A percentile compares a stretch with the other conserved stretches of the same genome.
Conservation (phyloP, 1,140 invertebrate genomes). For the Halictus rubicundus region DNA sequence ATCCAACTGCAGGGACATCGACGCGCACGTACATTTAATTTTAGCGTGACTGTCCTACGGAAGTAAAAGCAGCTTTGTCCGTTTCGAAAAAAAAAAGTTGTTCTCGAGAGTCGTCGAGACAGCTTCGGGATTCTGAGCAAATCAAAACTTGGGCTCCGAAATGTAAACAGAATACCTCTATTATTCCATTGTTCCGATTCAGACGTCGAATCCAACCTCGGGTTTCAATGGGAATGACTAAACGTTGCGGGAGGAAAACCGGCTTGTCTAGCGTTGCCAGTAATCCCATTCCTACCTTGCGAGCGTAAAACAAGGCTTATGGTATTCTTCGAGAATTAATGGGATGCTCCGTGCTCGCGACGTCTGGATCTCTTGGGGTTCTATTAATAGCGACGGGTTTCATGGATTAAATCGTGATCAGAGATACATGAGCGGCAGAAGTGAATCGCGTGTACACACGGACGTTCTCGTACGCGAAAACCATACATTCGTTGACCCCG, state of each 20-base stretch:
- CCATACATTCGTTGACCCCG: not conserved
- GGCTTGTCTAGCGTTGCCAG: not conserved
- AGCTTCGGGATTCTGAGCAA: no score
- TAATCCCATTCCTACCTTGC: not conserved
- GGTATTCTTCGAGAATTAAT: constrained; percentile 25
- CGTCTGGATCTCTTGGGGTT: constrained; percentile 8
- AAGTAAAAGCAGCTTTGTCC: no score
- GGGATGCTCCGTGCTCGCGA: not conserved
- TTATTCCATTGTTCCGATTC: not conserved
- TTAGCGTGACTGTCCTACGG: no score
- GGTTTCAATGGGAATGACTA: not conserved
- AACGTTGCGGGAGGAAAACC: not conserved
- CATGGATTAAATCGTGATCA: constrained; percentile 30
- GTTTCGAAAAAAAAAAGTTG: no score
- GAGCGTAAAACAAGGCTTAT: not conserved
- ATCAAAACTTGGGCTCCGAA: no score
- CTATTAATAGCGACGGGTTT: constrained; percentile 36
- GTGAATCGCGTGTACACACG: not conserved
- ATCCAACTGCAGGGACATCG: no score
- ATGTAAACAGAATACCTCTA: no score
- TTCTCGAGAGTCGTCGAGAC: no score
- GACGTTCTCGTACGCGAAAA: not conserved
- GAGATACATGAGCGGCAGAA: not conserved
- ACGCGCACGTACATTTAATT: no score
- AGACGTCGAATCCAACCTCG: not conserved